These are phyloP conservation scores for Archaeoteleia sp. DNA, from an alignment of 2,888 invertebrate species.

Conservation along the genomic window DNA sequence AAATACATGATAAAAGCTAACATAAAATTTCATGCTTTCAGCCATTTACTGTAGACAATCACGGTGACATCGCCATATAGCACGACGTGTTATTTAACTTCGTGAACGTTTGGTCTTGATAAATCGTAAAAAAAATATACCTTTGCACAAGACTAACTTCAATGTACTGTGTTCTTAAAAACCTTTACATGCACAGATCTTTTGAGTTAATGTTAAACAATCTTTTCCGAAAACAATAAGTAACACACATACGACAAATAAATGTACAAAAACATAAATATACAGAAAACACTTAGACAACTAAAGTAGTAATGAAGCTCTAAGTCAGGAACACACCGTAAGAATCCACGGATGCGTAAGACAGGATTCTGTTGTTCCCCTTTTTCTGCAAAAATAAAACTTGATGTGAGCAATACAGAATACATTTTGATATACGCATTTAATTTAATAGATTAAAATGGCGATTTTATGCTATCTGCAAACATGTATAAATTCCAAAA, in stretches of 20 bases:
- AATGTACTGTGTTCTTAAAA: constrained; percentile 17
- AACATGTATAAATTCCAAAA: too few relatives aligned
- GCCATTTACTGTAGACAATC: constrained; percentile 17
- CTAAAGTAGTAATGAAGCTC: constrained; percentile 59
- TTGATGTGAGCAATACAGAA: neutral
- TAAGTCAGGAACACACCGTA: constrained; percentile 72
- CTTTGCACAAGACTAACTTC: constrained; percentile 14
- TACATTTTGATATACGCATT: too few relatives aligned
- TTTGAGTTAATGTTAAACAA: constrained; percentile 19
- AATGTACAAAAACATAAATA: constrained; percentile 56
- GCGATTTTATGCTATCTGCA: neutral
- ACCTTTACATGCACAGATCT: constrained; percentile 34
- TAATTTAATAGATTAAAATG: too few relatives aligned
- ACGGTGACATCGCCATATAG: neutral
- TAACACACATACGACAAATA: constrained; percentile 54
- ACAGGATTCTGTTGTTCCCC: constrained; percentile 78
- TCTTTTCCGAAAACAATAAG: constrained; percentile 15
- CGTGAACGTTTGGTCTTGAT: constrained; percentile 4
- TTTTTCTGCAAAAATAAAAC: constrained; percentile 73
- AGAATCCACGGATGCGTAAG: constrained; percentile 81
- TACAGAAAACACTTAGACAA: constrained; percentile 51
- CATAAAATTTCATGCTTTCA: constrained; percentile 40
- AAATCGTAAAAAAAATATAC: constrained; percentile 9
- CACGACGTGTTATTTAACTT: neutral
- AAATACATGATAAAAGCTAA: constrained; percentile 39